A percentile compares a stretch with the other conserved stretches of the same genome.
These are phyloP conservation scores for Eupithecia subumbrata DNA, from an alignment of 2,888 invertebrate genomes.

Conservation along the genomic window DNA sequence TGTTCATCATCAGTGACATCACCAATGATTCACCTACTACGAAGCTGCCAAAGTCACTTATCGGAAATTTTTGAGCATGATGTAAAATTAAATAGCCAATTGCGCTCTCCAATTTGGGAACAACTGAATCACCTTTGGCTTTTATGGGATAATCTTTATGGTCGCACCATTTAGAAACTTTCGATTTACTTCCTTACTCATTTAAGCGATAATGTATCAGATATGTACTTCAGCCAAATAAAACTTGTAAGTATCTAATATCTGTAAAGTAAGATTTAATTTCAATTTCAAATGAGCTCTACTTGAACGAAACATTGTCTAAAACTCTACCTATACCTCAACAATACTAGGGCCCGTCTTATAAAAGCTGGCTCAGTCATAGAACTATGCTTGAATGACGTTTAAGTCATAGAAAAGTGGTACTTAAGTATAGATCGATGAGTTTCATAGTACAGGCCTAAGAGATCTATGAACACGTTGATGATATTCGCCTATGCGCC, in stretches of 20 bases:
- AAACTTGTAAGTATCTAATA: neutral
- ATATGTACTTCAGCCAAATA: neutral
- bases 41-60: slow-evolving; percentile 45
- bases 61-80: slow-evolving; percentile 48
- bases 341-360: neutral
- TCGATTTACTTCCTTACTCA: neutral
- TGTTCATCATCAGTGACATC: slow-evolving; percentile 58
- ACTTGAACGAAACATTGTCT: neutral
- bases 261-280: neutral
- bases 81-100: slow-evolving; percentile 48
- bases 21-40: slow-evolving; percentile 62
- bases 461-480: neutral
- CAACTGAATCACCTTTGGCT: slow-evolving; percentile 47
- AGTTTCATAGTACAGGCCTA: too few relatives aligned
- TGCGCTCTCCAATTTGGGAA: slow-evolving; percentile 49
- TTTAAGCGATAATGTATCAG: neutral
- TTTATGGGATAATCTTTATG: slow-evolving; percentile 43
- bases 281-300: neutral
- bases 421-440: too few relatives aligned
- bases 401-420: too few relatives aligned
- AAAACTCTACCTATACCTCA: neutral
- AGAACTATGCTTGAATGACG: too few relatives aligned
- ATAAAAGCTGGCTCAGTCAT: too few relatives aligned
- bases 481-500: slow-evolving; percentile 7
- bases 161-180: slow-evolving; percentile 39